Base-by-base conservation (phyloP, 2,113 vertebrate species). In the Myrmecobius fasciatus region DNA sequence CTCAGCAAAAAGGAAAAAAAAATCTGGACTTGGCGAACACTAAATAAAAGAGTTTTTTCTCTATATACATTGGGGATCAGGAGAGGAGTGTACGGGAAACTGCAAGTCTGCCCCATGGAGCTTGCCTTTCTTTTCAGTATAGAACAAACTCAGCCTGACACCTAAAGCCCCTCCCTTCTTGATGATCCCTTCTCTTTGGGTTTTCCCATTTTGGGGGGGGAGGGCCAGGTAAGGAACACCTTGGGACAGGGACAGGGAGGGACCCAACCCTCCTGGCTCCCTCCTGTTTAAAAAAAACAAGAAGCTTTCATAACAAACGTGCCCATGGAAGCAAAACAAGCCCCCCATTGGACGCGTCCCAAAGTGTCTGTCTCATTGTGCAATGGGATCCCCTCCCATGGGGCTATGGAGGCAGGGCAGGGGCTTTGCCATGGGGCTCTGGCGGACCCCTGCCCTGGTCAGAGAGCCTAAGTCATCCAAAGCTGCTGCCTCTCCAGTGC, bases 111-210 rank as follows among this genome's bases (percentile, higher is more conserved):
- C 31, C 25, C 5, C 14, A 36, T 1, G 36, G 28, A 67, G 31
- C 60, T 67, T 36, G 31, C 36, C 36, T 67, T 67, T 67, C 54
- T 67, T 36, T 31, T 67, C 17, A 17, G 14, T 67, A 67, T 36
- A 67, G 1, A 36, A 36, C 5, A 67, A 36, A 17, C 17, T 2
- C 60, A 17, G 7, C 12, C 0, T 6, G 12, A 17, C 17, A 2
- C 67, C 43, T 20, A 22, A 75, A 75, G 67, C 36, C 1, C 36
- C 67, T 43, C 67, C 20, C 36, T n/a, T 43, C 17, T n/a, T 17
- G 4, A 20, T n/a, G 67, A 75, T n/a, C 22, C 60, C 6, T 7
- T 75, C 36, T 75, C 36, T 43, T 20, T n/a, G 1, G 17, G 14
- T 75, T 17, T 20, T 14, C 36, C 31, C 36, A 36, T 67, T 17